Conservation (phyloP, 2,797 vertebrate genomes). For the Cygnus olor region DNA sequence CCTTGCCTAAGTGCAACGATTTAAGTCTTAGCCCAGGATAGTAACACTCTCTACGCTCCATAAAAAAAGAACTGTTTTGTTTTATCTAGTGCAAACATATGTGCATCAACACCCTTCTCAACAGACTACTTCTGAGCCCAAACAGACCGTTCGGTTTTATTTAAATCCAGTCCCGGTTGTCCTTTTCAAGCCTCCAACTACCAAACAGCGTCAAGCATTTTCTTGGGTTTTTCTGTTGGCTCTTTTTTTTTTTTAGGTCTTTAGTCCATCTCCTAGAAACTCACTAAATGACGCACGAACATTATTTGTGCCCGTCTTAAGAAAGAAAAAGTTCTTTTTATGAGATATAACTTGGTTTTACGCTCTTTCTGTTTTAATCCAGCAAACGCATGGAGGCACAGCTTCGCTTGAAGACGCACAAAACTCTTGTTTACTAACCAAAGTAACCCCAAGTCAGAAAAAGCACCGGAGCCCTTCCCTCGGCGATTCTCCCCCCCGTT, state of each 20-base stretch:
- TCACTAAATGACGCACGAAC: slow-evolving; percentile 18
- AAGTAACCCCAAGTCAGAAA: slow-evolving; percentile 5
- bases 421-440: slow-evolving; percentile 11
- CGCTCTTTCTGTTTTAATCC: background rate
- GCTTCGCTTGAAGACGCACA: background rate
- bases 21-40: slow-evolving; percentile 6
- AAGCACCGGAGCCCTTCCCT: background rate
- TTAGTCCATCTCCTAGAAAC: slow-evolving; percentile 24
- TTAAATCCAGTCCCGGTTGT: background rate
- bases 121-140: slow-evolving; percentile 29
- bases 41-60: background rate
- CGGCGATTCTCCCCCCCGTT: background rate
- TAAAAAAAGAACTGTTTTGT: slow-evolving; percentile 33
- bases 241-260: background rate
- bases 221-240: background rate
- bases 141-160: slow-evolving; percentile 15
- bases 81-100: slow-evolving; percentile 49
- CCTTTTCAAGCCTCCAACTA: slow-evolving; percentile 20
- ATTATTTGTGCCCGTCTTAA: background rate
- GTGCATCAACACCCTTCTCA: slow-evolving; percentile 34
- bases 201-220: background rate
- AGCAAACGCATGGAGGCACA: background rate
- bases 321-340: background rate
- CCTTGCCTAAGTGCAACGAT: background rate
- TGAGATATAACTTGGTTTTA: background rate